Evolutionary conservation across 2,888 invertebrate genomes (phyloP), one percentile per base, ranked within the genome.

Genomic region (Eupithecia insigniata): DNA sequence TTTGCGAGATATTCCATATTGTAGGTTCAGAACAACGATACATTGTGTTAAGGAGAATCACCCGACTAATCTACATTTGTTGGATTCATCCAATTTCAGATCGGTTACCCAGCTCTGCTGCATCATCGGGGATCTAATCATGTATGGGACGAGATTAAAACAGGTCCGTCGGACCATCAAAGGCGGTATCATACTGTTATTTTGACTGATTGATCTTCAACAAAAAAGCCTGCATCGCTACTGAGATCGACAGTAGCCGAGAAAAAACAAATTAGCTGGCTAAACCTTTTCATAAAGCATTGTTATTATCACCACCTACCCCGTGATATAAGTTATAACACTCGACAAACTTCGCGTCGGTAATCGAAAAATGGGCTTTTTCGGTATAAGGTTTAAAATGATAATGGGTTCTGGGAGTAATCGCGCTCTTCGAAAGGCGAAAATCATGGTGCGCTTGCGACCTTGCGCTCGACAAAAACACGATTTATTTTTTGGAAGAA

Each of bases 141-240:
- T 91, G 93, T 91, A 92, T 91, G 91, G 90, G 90, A 83, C 89
- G 89, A 93, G 93, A 93, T 94, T 94, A 92, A 93, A 93, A 92
- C 93, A 92, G 92, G 89, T 89, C 92, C 87, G 88, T 85, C 92
- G 93, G 92, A 91, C 87, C 92, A 90, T 94, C 94, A 94, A 94
- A 94, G 93, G 93, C 93, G 92, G 93, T 93, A 93, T 92, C 94
- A 93, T 90, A 94, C 94, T 93, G 93, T 93, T 94, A 93, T 93
- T 93, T 93, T 94, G 94, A 94, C 94, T 93, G 94, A 94, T 94
- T 93, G 94, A 94, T 94, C 94, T 92, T 89, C 89, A 89, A 87
- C 89, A 92, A 93, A 93, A 94, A 93, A 90, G 89, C 89, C 89
- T 90, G 90, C 92, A 89, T 86, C 90, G 93, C 93, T 93, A 93